A percentile compares a stretch with the other conserved stretches of the same genome.
phyloP scores from a whole-genome alignment of 1,140 invertebrate species.

The Drosophila pseudoananassae region DNA sequence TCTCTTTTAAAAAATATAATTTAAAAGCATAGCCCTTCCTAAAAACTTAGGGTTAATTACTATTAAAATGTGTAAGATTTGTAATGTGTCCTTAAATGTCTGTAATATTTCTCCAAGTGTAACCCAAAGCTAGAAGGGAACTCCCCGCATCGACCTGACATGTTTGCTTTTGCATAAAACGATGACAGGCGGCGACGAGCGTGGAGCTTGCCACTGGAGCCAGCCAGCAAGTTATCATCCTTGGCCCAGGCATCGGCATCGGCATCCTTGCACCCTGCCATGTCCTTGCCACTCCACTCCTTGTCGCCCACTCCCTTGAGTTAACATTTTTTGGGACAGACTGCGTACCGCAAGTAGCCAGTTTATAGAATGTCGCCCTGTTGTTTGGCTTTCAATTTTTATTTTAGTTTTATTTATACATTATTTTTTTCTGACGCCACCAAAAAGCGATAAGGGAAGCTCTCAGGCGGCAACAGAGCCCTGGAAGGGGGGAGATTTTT shows the following conservation, averaged over 20 bases:
- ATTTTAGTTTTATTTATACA: conserved; percentile 73
- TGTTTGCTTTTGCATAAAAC: conserved; percentile 81
- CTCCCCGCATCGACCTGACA: conserved; percentile 62
- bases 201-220: conserved; percentile 51
- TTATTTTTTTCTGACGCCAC: conserved; percentile 45
- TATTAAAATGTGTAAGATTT: too few relatives aligned
- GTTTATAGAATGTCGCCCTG: conserved; percentile 76
- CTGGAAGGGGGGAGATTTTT: not conserved
- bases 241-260: conserved; percentile 53
- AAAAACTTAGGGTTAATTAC: too few relatives aligned
- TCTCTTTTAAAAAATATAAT: too few relatives aligned
- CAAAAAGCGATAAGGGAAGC: conserved; percentile 35
- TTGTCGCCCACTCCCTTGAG: not conserved
- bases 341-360: conserved; percentile 48
- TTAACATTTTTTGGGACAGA: not conserved
- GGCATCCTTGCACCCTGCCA: conserved; percentile 2
- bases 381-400: conserved; percentile 80
- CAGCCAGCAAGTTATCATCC: conserved; percentile 71
- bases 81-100: not conserved
- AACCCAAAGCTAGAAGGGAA: not conserved
- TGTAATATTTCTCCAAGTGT: not conserved
- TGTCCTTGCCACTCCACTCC: not conserved
- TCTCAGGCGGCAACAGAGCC: conserved; percentile 16
- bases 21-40: too few relatives aligned
- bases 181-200: conserved; percentile 40